Base-by-base conservation (phyloP, 1,140 invertebrate genomes). In the Orius laevigatus region DNA sequence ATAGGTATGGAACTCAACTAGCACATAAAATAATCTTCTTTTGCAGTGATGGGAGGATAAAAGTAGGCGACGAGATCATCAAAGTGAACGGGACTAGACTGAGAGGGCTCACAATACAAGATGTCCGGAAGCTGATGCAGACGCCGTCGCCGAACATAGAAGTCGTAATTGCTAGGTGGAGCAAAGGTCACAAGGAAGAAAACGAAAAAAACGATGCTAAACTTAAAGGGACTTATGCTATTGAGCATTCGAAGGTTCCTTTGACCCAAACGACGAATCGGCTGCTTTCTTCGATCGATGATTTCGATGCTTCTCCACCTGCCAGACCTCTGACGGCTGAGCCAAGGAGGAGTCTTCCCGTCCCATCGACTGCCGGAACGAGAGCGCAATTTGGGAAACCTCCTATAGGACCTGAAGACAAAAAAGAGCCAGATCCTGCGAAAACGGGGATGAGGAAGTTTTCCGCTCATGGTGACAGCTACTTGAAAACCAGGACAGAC, bases 21-120 rank as follows among this genome's bases (percentile, higher is more conserved):
- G 8, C 33, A 20, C 48, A 18, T 39, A 43, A 51, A 43, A 15
- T 51, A n/a, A n/a, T 19, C 9, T 6, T 42, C n/a, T n/a, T n/a
- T 62, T 54, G 25, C 61, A 76, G 74, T 55, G 70, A 75, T 62
- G 72, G 72, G 6, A 64, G 70, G 48, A 61, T 72, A 38, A 63
- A 65, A 32, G 58, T 75, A 33, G 76, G 75, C 0, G 79, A 82
- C 56, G 78, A 81, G 60, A 66, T 82, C 19, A 63, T 82, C 10
- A 71, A 78, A 54, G 73, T 83, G 10, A 78, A 75, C 53, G 78
- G 78, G 0, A 68, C 69, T 34, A 67, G 73, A 34, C 55, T 82
- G 34, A 67, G 74, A 14, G 75, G 78, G 0, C 62, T 80, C 52
- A 66, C 66, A n/a, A 63, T 74, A 8, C 55, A 63, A 9, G 76